Percentiles rank a stretch among this genome's conserved stretches.
Evolutionary conservation across 2,113 vertebrate species (phyloP).

Genomic region (Penelope pileata): DNA sequence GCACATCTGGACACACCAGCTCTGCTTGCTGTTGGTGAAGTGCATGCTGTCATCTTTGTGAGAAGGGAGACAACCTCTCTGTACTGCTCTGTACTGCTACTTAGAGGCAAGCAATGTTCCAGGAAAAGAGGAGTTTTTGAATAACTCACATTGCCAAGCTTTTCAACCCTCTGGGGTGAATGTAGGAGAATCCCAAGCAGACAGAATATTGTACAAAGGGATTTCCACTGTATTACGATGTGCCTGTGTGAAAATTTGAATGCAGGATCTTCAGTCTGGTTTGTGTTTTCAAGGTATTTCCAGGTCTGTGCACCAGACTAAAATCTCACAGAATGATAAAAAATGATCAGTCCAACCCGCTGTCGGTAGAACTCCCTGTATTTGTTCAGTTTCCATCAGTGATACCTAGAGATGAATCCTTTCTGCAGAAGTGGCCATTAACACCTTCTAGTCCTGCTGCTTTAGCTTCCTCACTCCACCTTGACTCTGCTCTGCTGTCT

Average conservation of each 20-base stretch:
- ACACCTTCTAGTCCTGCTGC: neutral
- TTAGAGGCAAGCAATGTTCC: neutral
- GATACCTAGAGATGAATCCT: neutral
- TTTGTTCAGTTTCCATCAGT: accelerated
- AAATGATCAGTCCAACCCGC: neutral
- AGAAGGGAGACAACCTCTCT: neutral
- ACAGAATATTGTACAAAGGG: neutral
- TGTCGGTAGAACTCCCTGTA: neutral
- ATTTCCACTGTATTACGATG: neutral
- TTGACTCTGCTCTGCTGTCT: neutral
- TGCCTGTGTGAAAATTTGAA: neutral
- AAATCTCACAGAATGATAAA: neutral
- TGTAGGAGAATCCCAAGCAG: neutral
- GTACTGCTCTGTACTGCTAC: neutral
- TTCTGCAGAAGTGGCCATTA: neutral
- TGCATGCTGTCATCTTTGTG: neutral
- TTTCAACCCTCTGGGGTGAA: neutral
- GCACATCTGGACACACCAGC: neutral
- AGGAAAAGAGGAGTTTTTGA: neutral
- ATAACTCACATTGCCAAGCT: neutral
- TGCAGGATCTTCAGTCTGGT: neutral
- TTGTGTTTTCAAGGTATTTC: neutral
- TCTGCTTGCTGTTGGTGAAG: neutral
- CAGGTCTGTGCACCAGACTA: neutral
- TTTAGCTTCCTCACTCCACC: neutral